Percentiles rank a stretch among this genome's conserved stretches.
Evolutionary conservation across 2,113 vertebrate species (phyloP).

Genomic region (Pycnonotus jocosus): DNA sequence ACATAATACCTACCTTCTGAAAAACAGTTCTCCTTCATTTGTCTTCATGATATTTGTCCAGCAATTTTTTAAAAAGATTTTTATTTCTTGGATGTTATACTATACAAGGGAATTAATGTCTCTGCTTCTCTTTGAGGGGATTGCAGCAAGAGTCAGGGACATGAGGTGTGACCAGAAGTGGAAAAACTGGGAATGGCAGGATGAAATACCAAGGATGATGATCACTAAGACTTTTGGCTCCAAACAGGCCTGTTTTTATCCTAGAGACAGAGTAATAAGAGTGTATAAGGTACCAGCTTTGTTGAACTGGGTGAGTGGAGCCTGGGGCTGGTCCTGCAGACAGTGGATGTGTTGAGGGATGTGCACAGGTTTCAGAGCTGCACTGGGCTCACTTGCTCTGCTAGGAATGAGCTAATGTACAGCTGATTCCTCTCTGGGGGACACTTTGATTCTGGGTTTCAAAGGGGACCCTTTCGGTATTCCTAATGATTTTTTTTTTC

Average conservation of each 20-base stretch:
- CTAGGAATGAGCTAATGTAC: neutral
- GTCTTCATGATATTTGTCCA: neutral
- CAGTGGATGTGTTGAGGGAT: neutral
- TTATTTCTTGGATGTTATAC: neutral
- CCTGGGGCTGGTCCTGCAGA: neutral
- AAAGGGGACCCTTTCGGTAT: neutral
- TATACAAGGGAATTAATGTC: neutral
- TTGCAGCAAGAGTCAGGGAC: neutral
- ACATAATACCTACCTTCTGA: neutral
- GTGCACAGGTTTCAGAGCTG: neutral
- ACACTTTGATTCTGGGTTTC: neutral
- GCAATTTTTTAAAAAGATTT: neutral
- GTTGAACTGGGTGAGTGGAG: neutral
- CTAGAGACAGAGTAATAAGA: rapidly evolving
- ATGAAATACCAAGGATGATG: neutral
- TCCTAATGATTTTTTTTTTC: neutral
- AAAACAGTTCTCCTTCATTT: neutral
- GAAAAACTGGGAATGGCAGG: neutral
- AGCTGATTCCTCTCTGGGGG: neutral
- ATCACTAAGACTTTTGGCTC: neutral
- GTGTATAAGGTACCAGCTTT: neutral
- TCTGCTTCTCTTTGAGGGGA: neutral
- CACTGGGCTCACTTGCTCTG: neutral
- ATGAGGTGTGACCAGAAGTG: neutral
- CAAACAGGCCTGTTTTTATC: neutral